phyloP scores from a whole-genome alignment of 37 sponge, comb jelly and placozoan genomes.

The Chondrosia reniformis region DNA sequence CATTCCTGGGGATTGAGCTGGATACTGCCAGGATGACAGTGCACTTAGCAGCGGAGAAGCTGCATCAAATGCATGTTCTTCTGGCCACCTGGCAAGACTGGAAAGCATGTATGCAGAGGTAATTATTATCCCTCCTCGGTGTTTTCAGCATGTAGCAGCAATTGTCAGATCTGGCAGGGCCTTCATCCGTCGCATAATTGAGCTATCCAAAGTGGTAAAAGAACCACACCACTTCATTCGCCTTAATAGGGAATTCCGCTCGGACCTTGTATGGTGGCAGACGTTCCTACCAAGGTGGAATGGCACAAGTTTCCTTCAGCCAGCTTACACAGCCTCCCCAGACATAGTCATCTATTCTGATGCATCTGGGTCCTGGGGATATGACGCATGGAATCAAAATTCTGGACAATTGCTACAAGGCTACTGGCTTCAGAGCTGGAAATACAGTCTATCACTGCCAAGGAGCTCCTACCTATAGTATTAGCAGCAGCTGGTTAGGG shows the following conservation, averaged over 20 bases:
- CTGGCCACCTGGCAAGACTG: not conserved
- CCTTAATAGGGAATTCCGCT: conserved; percentile 32
- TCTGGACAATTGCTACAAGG: no score
- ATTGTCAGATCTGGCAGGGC: conserved; percentile 21
- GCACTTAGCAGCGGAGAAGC: conserved; percentile 23
- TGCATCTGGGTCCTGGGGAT: conserved; percentile 17
- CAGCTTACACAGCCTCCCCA: not conserved
- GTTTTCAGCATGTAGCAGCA: conserved; percentile 19
- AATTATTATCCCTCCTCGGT: conserved; percentile 29
- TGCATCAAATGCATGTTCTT: not conserved
- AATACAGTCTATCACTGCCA: conserved; percentile 13
- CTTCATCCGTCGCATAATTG: conserved; percentile 20
- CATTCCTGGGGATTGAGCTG: conserved; percentile 32
- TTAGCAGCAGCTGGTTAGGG: not conserved
- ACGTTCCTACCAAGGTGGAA: not conserved
- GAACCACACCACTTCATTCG: conserved; percentile 22
- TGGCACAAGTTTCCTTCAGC: not conserved
- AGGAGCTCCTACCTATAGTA: not conserved
- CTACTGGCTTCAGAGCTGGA: no score
- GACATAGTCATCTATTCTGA: not conserved
- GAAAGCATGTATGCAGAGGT: conserved; percentile 10
- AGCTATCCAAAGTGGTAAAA: not conserved
- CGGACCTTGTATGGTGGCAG: conserved; percentile 26
- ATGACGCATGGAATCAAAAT: no score
- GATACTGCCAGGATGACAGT: conserved; percentile 21